Base-by-base conservation (phyloP, 2,797 vertebrate species). In the Centropyge bicolor region DNA sequence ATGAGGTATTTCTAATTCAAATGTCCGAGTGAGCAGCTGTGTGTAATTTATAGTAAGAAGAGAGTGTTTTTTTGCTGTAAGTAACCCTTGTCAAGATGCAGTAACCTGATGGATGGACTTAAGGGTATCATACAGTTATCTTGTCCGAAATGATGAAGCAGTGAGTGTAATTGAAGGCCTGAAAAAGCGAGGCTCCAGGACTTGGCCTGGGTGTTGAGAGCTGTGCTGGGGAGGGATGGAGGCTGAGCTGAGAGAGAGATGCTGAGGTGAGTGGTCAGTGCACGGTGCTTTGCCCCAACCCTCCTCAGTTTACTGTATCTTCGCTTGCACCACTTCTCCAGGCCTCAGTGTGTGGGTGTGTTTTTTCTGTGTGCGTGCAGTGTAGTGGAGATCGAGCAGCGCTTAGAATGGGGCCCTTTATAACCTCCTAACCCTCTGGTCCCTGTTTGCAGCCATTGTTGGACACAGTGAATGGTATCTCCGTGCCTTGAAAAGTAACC, bases 371-470 rank as follows among this genome's bases (percentile, higher is more conserved):
- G 86, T 85, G 77, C 74, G 48, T 88, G 86, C 84, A 74, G 76
- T 36, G 76, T 74, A 62, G 89, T 89, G 87, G 86, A 93, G 90
- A 88, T 75, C 1, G 43, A 88, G 83, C 80, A 24, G 76, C 71
- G 78, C 80, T 87, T 67, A 91, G 91, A 95, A 94, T 93, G 93
- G 86, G 81, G 77, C 87, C 89, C 88, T 94, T 95, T 93, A 91
- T 93, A 92, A 94, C 92, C 91, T 93, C 88, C 88, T 88, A 83
- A 88, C 91, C 91, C 93, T 86, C 88, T 74, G 91, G 92, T 93
- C 83, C 83, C 92, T 95, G 92, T 95, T 95, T 90, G 92, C 91
- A 82, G 81, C 91, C 91, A 94, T 96, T 95, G 95, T 96, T 91
- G 88, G 82, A 80, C 66, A 46, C 74, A 70, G 86, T 94, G 93